phyloP scores from a whole-genome alignment of 1,140 invertebrate genomes.

The Mycetomoellerius zeteki region DNA sequence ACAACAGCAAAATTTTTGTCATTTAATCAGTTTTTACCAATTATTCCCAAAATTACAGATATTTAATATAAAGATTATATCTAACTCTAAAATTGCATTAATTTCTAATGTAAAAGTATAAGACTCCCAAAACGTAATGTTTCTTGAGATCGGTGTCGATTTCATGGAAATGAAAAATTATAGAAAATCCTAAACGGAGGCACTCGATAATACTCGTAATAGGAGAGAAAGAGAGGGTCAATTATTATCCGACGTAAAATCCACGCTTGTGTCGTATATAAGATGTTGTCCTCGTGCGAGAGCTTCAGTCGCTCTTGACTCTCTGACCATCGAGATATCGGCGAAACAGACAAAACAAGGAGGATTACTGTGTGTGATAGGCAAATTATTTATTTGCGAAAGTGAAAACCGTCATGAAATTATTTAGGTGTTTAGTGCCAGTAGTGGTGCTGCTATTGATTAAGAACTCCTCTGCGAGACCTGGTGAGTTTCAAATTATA shows the following conservation, averaged over 20 bases:
- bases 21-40: neutral
- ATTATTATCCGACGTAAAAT: constrained; percentile 73
- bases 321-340: constrained; percentile 67
- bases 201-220: neutral
- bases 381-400: neutral
- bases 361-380: constrained; percentile 11
- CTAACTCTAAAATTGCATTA: neutral
- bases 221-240: constrained; percentile 25
- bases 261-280: constrained; percentile 76
- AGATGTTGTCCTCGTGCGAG: constrained; percentile 77
- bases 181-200: neutral
- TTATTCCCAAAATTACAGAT: neutral
- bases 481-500: constrained; percentile 71
- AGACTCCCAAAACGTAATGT: neutral
- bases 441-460: constrained; percentile 75
- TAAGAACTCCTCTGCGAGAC: constrained; percentile 64
- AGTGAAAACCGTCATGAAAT: constrained; percentile 70
- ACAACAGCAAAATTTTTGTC: constrained; percentile 66
- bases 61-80: neutral
- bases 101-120: neutral
- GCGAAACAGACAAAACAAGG: neutral
- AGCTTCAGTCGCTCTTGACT: constrained; percentile 79
- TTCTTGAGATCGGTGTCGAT: too few species aligned
- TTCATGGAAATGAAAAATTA: neutral
- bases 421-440: constrained; percentile 76